A percentile compares a stretch with the other conserved stretches of the same genome.
phyloP scores from a whole-genome alignment of 2,113 vertebrate species.

The Ariopsis seemanni region DNA sequence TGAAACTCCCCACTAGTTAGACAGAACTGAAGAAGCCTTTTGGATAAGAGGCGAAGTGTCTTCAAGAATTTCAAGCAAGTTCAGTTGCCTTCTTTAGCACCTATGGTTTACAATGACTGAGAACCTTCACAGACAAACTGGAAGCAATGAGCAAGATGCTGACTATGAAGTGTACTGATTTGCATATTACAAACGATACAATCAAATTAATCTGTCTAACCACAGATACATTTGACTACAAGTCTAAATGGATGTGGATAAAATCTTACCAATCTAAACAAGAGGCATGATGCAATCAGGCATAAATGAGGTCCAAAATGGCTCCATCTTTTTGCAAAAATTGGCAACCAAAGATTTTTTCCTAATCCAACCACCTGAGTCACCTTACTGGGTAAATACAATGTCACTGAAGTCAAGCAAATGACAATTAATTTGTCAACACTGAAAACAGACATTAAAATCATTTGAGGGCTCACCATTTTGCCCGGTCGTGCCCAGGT shows the following conservation, averaged over 20 bases:
- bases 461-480: slow-evolving; percentile 69
- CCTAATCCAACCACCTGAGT: background rate
- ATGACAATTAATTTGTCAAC: background rate
- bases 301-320: background rate
- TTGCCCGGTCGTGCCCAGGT: slow-evolving; percentile 89
- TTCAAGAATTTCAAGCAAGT: too few species aligned
- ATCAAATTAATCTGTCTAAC: background rate
- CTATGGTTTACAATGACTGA: too few species aligned
- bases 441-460: background rate
- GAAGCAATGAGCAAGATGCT: background rate
- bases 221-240: background rate
- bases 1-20: too few species aligned
- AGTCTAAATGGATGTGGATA: background rate
- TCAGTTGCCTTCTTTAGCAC: too few species aligned
- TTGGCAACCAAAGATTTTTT: background rate
- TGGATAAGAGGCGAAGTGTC: too few species aligned
- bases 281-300: background rate
- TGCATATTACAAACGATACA: background rate
- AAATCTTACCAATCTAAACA: background rate
- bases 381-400: background rate
- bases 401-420: background rate
- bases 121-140: background rate
- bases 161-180: background rate
- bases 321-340: background rate
- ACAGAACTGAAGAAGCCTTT: too few species aligned